Base-by-base conservation (phyloP, 1,140 invertebrate genomes). In the Schlechtendalia chinensis region DNA sequence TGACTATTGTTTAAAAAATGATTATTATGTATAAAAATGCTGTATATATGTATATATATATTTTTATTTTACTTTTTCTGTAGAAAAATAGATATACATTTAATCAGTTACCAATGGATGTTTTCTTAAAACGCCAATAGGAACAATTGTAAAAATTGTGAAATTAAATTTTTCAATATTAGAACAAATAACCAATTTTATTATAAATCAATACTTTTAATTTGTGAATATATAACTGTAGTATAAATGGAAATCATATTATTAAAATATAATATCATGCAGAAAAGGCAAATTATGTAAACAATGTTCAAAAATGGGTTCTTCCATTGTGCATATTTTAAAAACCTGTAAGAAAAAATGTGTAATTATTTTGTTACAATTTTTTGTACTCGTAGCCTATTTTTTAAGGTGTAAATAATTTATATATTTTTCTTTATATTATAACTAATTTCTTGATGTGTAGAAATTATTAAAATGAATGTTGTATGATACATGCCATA, bases 31-130 rank as follows among this genome's bases (percentile, higher is more conserved):
- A 79, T 79, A 79, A 56, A 61, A 61, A 61, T 47, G 10, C 56
- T 79, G 75, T 79, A 63, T 79, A 22, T 79, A 79, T 79, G 75
- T 79, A 79, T 79, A 79, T 79, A n/a, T n/a, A n/a, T n/a, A n/a
- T 79, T 79, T 58, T 59, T 79, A 63, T 61, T 47, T 61, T 47
- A 63, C 10, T 27, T 63, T 39, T 77, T 61, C 32, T 72, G 69
- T 63, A 79, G 58, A 61, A 22, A 67, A 61, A 75, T 59, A 77
- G 54, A 59, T 77, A 61, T n/a, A 79, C 50, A 72, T 79, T 47
- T 79, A 27, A 79, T 79, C 75, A 79, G 75, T 79, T 79, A 79
- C 75, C 75, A 79, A 63, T 79, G 75, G 58, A 27, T 63, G 75
- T 79, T 47, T 79, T 59, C 39, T 50, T 61, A 79, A 39, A 47